Evolutionary conservation across 2,888 invertebrate species (phyloP).

Genomic region (Diaphora mendica): DNA sequence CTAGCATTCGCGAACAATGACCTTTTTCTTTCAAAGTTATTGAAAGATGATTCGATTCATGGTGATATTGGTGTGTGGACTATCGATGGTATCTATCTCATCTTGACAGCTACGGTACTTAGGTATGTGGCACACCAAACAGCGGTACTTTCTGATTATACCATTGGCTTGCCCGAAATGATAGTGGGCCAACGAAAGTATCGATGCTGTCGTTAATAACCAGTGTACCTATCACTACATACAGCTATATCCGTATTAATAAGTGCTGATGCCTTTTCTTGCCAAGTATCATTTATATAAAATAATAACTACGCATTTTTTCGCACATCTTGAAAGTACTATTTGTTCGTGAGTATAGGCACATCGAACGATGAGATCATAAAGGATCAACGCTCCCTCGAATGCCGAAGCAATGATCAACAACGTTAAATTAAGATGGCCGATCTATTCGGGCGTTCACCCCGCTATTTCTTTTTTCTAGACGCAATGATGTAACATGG

Average conservation of each 20-base stretch:
- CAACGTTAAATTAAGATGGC: constrained; percentile 67
- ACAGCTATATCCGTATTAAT: constrained; percentile 1
- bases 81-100: constrained; percentile 18
- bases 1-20: constrained; percentile 75
- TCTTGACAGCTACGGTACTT: constrained; percentile 40
- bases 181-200: constrained; percentile 74
- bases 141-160: constrained; percentile 79
- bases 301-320: constrained; percentile 27
- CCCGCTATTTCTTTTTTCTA: constrained; percentile 71
- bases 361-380: constrained; percentile 80
- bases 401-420: constrained; percentile 78
- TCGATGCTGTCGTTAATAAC: constrained; percentile 33
- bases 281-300: not conserved
- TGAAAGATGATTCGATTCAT: constrained; percentile 33
- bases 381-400: constrained; percentile 81
- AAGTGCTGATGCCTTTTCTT: not conserved
- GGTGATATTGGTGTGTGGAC: constrained; percentile 22
- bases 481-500: constrained; percentile 80
- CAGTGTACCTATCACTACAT: not conserved
- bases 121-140: constrained; percentile 64
- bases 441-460: constrained; percentile 75
- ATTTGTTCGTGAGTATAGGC: constrained; percentile 40
- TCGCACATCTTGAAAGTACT: constrained; percentile 47
- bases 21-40: constrained; percentile 58
- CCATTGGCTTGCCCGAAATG: constrained; percentile 70